These are phyloP conservation scores for Temnothorax curvispinosus DNA, from an alignment of 1,140 invertebrate genomes.

Conservation along the genomic window DNA sequence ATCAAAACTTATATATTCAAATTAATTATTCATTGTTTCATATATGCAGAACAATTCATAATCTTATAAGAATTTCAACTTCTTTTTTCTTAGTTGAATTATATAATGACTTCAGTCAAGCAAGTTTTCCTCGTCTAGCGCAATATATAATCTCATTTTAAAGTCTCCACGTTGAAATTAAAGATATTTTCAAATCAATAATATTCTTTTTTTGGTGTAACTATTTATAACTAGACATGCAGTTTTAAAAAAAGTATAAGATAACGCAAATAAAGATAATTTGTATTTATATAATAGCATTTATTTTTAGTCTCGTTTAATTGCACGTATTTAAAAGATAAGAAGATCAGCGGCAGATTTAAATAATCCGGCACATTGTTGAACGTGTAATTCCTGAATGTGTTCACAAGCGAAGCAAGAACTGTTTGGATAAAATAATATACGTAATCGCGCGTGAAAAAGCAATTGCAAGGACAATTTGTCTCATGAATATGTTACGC, in stretches of 20 bases:
- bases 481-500: neutral
- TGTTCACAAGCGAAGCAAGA: neutral
- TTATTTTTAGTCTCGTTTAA: neutral
- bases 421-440: constrained; percentile 12
- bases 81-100: no score
- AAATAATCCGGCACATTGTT: neutral
- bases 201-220: neutral
- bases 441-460: neutral
- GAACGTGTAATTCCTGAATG: constrained; percentile 3
- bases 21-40: no score
- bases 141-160: no score
- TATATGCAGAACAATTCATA: no score
- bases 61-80: no score
- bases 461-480: constrained; percentile 30
- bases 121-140: no score
- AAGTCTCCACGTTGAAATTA: no score
- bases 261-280: neutral
- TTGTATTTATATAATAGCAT: neutral
- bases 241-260: neutral
- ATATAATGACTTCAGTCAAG: no score
- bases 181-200: no score
- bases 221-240: neutral
- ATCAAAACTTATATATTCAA: no score
- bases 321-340: neutral
- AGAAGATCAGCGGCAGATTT: neutral